Evolutionary conservation across 2,113 vertebrate genomes (phyloP), one percentile per base, ranked within the genome.

Genomic region (Urocolius indicus): DNA sequence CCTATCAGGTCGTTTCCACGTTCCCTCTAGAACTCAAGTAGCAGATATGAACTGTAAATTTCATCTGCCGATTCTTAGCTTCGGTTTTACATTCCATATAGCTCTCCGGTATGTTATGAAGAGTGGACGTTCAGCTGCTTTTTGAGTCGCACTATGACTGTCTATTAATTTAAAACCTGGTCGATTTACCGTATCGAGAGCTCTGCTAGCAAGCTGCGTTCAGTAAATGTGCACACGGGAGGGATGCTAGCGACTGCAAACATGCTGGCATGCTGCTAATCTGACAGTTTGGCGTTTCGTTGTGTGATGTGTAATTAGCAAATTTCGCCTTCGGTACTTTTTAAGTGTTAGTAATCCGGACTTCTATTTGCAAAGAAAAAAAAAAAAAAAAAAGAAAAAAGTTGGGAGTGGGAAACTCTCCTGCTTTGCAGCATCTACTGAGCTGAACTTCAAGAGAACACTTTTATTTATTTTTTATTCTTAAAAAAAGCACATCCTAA

Each of bases 21-120:
- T 86, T 91, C 80, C 67, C 73, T 93, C 71, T 77, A 81, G 89
- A 94, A 96, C 91, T 46, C 72, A 36, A 66, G 67, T 16, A 30
- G 66, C 71, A 90, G 87, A 87, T 62, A 76, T 3, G 84, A 90
- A 63, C 36, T 30, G 49, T 84, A 82, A 90, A 90, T 80, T 72
- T 83, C 38, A 49, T 65, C 74, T 85, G 57, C 86, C 90, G 34
- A 9, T 72, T 72, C 48, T 69, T 52, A 81, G 81, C 69, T 77
- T 91, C 59, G 34, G 59, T 73, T 75, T 78, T 81, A 11, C 52
- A 29, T 72, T 67, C 57, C 17, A 21, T 36, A 13, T 43, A 59
- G 75, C 27, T 3, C 51, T 75, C 69, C 26, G 8, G 3, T 43
- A 34, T 16, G 58, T 55, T 58, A 65, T 9, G 46, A 67, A 36